Evolutionary conservation across 2,888 invertebrate genomes (phyloP), one percentile per base, ranked within the genome.

Genomic region (Cantharis flavilabris): DNA sequence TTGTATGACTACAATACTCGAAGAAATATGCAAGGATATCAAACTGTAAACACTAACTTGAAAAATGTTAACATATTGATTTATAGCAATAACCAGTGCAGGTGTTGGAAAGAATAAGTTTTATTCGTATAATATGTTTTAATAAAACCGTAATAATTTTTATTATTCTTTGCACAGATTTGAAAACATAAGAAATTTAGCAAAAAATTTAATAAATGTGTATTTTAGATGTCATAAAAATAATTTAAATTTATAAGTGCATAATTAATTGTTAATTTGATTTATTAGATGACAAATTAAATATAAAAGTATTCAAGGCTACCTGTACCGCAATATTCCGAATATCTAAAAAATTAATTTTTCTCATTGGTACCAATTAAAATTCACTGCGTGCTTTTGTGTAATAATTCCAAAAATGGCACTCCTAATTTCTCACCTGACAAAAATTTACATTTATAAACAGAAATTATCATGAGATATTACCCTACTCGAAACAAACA

Each of bases 351-450:
- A 49, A 49, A 49, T n/a, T n/a, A 7, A 49, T 49, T 49, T 49
- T 49, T 49, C n/a, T 49, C 49, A 2, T 7, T n/a, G 49, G n/a
- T 49, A 7, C n/a, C 49, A 49, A 67, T 72, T 63, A 67, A 67
- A 67, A 67, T 33, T 67, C 65, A 62, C 72, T 67, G 72, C 72
- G 67, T 72, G 49, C 49, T 67, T 67, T 62, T 33, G 49, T 72
- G 72, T 67, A 72, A 67, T 65, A 72, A 72, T 72, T 65, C 3
- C 67, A 72, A 67, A 72, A 72, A 72, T 67, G 64, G 33, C 49
- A 49, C 49, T 49, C 49, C 49, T 49, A 49, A 49, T 49, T 49
- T 49, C 2, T 49, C 49, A 49, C n/a, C 49, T 49, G 49, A 49
- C 49, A 49, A 49, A 33, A 49, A n/a, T 49, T 49, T 49, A 2